Percentiles rank a stretch among this genome's conserved stretches.
These are phyloP conservation scores for Stratiolaelaps scimitus DNA, from an alignment of 1,140 invertebrate genomes.

Conservation along the genomic window DNA sequence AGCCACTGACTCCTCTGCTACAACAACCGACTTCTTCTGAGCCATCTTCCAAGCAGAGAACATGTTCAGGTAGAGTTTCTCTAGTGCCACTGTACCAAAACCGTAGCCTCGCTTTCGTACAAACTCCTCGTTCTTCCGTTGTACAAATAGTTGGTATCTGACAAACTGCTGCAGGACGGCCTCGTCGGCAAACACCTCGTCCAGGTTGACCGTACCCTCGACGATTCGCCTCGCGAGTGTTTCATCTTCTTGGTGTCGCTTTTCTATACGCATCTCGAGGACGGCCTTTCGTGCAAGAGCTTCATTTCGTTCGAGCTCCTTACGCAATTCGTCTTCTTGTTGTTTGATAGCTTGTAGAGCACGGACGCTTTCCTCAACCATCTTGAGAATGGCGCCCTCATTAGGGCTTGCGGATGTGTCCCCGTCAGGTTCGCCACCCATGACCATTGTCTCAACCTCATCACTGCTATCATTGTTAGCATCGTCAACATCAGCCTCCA, in stretches of 20 bases:
- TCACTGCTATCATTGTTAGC: background rate
- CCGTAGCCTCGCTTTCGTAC: background rate
- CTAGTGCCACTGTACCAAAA: conserved; percentile 1
- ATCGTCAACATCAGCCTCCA: background rate
- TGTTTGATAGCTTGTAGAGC: background rate
- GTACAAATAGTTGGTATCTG: conserved; percentile 1
- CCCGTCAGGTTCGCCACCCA: background rate
- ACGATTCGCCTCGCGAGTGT: background rate
- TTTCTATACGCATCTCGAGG: background rate
- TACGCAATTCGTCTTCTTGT: background rate
- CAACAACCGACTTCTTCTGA: conserved; percentile 13
- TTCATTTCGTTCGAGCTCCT: background rate
- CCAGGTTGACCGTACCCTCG: background rate
- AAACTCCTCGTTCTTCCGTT: conserved; percentile 21
- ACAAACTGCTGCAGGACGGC: background rate
- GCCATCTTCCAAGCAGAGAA: conserved; percentile 25
- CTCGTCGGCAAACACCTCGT: background rate
- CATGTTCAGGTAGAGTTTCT: conserved; percentile 1
- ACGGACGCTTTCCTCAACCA: background rate
- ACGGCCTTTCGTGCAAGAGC: background rate
- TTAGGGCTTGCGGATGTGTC: background rate
- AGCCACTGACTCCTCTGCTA: background rate
- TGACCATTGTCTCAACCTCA: background rate
- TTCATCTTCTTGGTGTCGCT: background rate
- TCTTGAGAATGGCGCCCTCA: background rate